phyloP scores from a whole-genome alignment of 2,113 vertebrate genomes.

The Eurystomus gularis region DNA sequence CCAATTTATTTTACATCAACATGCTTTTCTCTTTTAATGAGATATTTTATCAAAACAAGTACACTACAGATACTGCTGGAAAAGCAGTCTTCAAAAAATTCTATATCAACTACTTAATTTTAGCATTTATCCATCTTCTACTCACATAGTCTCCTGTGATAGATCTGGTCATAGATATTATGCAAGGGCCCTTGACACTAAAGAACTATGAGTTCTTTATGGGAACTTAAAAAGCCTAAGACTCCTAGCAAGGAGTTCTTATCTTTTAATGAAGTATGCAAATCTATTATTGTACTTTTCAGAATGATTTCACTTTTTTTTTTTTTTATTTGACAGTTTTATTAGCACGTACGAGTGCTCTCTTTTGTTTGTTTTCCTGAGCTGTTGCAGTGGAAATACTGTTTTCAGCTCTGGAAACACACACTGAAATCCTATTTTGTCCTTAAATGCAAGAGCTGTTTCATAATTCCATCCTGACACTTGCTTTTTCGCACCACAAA shows the following conservation, averaged over 20 bases:
- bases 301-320: not conserved
- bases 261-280: not conserved
- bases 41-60: not conserved
- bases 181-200: not conserved
- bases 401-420: not conserved
- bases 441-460: not conserved
- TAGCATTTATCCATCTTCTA: not conserved
- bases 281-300: not conserved
- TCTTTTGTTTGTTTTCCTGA: not conserved
- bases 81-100: not conserved
- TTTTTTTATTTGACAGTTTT: not conserved
- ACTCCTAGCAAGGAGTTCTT: not conserved
- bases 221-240: not conserved
- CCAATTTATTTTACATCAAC: not conserved
- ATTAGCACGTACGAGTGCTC: not conserved
- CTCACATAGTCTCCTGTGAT: not conserved
- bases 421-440: not conserved
- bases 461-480: not conserved
- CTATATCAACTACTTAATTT: not conserved
- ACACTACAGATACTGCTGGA: not conserved
- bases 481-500: not conserved
- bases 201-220: not conserved
- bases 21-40: not conserved
- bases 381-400: not conserved
- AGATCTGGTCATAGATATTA: not conserved